A percentile compares a stretch with the other conserved stretches of the same genome.
Evolutionary conservation across 2,888 invertebrate species (phyloP).

Genomic region (Cheiracanthium punctorium): DNA sequence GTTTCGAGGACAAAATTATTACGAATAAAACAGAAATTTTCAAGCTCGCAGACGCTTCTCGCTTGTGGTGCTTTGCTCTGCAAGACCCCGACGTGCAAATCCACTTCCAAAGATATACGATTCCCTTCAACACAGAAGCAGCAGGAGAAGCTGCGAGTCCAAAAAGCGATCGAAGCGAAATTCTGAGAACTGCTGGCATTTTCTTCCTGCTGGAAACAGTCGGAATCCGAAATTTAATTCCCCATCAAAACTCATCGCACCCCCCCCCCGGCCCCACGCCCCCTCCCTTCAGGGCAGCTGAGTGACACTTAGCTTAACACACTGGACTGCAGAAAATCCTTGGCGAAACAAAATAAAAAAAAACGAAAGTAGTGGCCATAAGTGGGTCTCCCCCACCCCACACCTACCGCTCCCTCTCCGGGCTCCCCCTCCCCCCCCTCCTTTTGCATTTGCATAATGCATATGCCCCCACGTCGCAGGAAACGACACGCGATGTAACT

Average conservation of each 20-base stretch:
- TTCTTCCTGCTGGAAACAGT: neutral
- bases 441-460: constrained; percentile 62
- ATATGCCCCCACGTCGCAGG: constrained; percentile 58
- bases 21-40: too few species aligned
- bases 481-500: constrained; percentile 48
- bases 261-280: neutral
- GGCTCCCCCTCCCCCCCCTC: too few species aligned
- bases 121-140: too few species aligned
- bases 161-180: neutral
- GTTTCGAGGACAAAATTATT: too few species aligned
- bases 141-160: too few species aligned
- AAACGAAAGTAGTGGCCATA: constrained; percentile 27
- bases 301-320: neutral
- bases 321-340: constrained; percentile 21
- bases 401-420: too few species aligned
- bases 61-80: too few species aligned
- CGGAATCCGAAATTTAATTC: constrained; percentile 6
- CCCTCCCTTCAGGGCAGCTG: neutral
- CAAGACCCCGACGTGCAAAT: too few species aligned
- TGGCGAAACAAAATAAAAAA: constrained; percentile 2
- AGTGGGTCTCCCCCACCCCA: constrained; percentile 26
- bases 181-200: neutral
- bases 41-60: too few species aligned
- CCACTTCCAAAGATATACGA: too few species aligned
- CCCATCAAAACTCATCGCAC: neutral